Percentiles rank a stretch among this genome's conserved stretches.
phyloP scores from a whole-genome alignment of 1,140 invertebrate species.

The Charaxes varanes region DNA sequence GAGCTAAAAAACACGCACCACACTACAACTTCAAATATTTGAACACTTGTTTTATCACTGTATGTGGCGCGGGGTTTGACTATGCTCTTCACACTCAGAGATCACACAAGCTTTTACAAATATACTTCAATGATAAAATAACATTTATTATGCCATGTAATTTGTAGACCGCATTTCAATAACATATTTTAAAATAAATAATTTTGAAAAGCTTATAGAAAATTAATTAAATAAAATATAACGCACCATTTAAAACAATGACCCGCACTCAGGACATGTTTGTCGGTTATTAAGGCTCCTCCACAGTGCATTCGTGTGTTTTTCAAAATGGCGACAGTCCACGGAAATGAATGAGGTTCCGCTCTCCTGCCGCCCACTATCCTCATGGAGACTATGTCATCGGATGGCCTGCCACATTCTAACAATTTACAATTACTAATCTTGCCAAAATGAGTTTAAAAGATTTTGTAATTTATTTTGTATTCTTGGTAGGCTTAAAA shows the following conservation, averaged over 20 bases:
- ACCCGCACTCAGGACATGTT: conserved; percentile 77
- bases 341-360: conserved; percentile 77
- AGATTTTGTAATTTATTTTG: too few species aligned
- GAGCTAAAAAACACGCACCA: too few species aligned
- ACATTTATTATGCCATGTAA: too few species aligned
- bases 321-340: conserved; percentile 77
- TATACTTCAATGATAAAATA: too few species aligned
- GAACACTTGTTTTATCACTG: too few species aligned
- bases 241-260: conserved; percentile 77
- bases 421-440: too few species aligned
- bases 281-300: conserved; percentile 76
- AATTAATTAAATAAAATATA: background rate
- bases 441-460: too few species aligned
- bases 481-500: too few species aligned
- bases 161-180: background rate
- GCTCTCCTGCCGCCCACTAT: conserved; percentile 79
- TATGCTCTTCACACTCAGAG: too few species aligned
- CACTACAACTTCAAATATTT: too few species aligned
- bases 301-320: conserved; percentile 77
- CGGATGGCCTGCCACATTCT: conserved; percentile 67
- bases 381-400: conserved; percentile 66
- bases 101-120: too few species aligned
- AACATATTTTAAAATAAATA: background rate
- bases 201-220: background rate
- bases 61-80: too few species aligned